Percentiles rank a stretch among this genome's conserved stretches.
These are phyloP conservation scores for Microcebus murinus DNA, from an alignment of 2,113 vertebrate genomes.

Conservation along the genomic window DNA sequence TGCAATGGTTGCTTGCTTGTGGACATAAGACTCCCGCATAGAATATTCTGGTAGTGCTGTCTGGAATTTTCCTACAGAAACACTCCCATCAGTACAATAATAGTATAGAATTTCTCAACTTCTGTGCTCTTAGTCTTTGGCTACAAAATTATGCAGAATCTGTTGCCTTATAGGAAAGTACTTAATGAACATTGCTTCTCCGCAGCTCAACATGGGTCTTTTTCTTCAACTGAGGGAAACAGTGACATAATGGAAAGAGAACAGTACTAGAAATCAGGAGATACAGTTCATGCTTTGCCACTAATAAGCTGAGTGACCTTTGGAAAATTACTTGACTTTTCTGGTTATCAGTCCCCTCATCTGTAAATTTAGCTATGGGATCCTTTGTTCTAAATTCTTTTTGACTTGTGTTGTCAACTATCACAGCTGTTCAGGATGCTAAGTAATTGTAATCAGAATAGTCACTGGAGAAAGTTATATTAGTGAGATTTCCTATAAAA, in stretches of 20 bases:
- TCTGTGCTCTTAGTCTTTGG: not conserved
- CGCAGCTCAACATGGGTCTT: not conserved
- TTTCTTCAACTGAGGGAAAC: not conserved
- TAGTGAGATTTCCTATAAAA: not conserved
- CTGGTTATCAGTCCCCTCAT: not conserved
- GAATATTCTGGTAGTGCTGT: not conserved
- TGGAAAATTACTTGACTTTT: constrained; percentile 25
- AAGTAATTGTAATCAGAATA: constrained; percentile 15
- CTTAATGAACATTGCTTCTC: not conserved
- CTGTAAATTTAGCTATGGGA: constrained; percentile 24
- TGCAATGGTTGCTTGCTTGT: not conserved
- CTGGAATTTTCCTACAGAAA: not conserved
- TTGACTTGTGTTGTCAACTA: not conserved
- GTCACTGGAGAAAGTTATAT: not conserved
- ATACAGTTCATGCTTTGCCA: not conserved
- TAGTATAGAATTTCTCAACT: not conserved
- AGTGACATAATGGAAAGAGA: constrained; percentile 8
- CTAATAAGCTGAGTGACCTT: not conserved
- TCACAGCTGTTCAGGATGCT: not conserved
- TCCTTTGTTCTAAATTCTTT: constrained; percentile 6
- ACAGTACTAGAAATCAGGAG: not conserved
- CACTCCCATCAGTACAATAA: not conserved
- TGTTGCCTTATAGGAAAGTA: not conserved
- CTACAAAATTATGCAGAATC: not conserved
- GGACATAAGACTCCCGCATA: not conserved